Evolutionary conservation across 1,140 invertebrate genomes (phyloP), one percentile per base, ranked within the genome.

Genomic region (Drosophila nigrodunni): DNA sequence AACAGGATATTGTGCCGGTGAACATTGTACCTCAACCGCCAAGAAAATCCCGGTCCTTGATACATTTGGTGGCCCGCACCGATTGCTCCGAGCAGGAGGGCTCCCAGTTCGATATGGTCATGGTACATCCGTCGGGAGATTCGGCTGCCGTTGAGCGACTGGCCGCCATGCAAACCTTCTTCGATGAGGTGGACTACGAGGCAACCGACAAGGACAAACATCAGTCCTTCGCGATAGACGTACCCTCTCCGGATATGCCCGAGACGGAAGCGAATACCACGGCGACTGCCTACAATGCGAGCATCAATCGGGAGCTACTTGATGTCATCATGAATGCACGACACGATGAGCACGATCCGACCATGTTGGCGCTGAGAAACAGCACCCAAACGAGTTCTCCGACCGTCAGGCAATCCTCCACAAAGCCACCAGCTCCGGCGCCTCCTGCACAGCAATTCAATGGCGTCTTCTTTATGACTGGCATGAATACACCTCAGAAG

Each of bases 1-100:
- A 95, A 81, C 86, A 92, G 58, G 93, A 95, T 73, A 95, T 95
- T 41, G 93, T 95, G 44, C 95, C 95, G 3, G 94, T 93, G 0
- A 95, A 94, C 81, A 94, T 95, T 64, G 86, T 95, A 9, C 95
- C 95, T 3, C 94, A 95, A 76, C 95, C 95, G 47, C 94, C 95
- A 0, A 78, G 94, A 92, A 92, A 92, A 50, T 82, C 92, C 77
- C 93, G 94, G 7, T 95, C 94, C 43, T 78, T 95, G 41, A 92
- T 94, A 10, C 94, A 94, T 85, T 88, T 94, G 30, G 94, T 92
- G 10, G 72, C 87, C 1, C 90, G 80, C 30, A 85, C 78, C 0
- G 83, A 91, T n/a, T 89, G 90, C 59, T 88, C 88, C 2, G 92
- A 92, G 15, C 74, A 86, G 18, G 92, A 92, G 62, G 91, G 80